Evolutionary conservation across 2,888 invertebrate species (phyloP).

Genomic region (Drosophila histrio): DNA sequence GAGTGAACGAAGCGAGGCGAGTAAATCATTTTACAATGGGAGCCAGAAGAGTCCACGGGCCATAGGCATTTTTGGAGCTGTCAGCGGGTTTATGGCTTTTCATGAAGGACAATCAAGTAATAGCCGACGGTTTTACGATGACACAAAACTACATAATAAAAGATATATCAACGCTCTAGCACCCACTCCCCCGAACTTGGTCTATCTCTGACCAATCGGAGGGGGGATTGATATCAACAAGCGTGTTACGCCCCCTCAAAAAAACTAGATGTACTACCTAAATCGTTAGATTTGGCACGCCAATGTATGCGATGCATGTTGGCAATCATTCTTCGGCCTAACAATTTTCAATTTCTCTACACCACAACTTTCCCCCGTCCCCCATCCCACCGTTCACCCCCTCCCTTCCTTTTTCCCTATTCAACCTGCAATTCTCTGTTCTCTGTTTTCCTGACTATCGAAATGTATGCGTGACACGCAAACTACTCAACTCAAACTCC

Average conservation of each 20-base stretch:
- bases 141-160: conserved; percentile 79
- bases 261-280: conserved; percentile 43
- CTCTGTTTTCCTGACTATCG: not conserved
- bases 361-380: not conserved
- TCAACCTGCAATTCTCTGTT: not conserved
- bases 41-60: conserved; percentile 44
- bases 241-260: conserved; percentile 27
- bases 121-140: conserved; percentile 77
- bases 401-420: not conserved
- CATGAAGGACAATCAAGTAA: conserved; percentile 80
- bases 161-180: conserved; percentile 62
- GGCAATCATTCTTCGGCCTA: conserved; percentile 68
- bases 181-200: not conserved
- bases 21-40: conserved; percentile 77
- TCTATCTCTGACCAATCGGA: not conserved
- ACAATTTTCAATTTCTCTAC: conserved; percentile 63
- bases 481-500: conserved; percentile 28
- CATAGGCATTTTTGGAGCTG: conserved; percentile 37
- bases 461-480: conserved; percentile 66
- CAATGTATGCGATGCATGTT: conserved; percentile 73
- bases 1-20: conserved; percentile 54
- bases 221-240: conserved; percentile 46
- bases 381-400: too few species aligned
- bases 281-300: conserved; percentile 65
- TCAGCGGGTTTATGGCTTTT: conserved; percentile 71